These are phyloP conservation scores for Syngnathus scovelli DNA, from an alignment of 2,113 vertebrate species.

Conservation along the genomic window DNA sequence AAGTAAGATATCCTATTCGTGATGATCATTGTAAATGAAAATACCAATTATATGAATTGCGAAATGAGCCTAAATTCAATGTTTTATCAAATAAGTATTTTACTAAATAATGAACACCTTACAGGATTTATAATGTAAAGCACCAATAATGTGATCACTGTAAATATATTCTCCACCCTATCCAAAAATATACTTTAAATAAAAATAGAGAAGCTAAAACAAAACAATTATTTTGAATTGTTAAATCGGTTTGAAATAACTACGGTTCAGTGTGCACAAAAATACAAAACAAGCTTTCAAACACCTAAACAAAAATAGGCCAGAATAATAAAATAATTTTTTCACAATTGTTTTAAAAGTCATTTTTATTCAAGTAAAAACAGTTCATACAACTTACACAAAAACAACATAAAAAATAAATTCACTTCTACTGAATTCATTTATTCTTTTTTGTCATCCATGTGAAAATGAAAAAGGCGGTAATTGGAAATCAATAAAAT, in stretches of 20 bases:
- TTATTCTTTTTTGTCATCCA: constrained; percentile 8
- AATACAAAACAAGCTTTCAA: constrained; percentile 3
- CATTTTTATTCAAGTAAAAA: constrained; percentile 34
- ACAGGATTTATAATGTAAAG: background rate
- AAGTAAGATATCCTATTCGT: background rate
- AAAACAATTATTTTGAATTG: background rate
- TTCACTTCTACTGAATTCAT: constrained; percentile 1
- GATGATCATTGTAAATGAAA: background rate
- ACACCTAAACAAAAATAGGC: constrained; percentile 6
- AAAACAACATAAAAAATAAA: background rate
- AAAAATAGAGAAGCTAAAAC: background rate
- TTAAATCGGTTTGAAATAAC: background rate
- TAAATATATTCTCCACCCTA: background rate
- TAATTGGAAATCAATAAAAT: constrained; percentile 16
- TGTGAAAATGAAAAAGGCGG: constrained; percentile 26
- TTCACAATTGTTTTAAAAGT: constrained; percentile 9
- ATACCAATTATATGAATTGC: background rate
- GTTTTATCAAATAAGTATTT: background rate
- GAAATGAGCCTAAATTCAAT: background rate
- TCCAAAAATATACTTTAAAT: background rate
- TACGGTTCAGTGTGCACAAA: background rate
- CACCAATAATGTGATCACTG: background rate
- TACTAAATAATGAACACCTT: background rate
- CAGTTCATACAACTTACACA: constrained; percentile 25
- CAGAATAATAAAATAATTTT: background rate